These are phyloP conservation scores for Chelon auratus DNA, from an alignment of 2,797 vertebrate genomes.

Conservation along the genomic window DNA sequence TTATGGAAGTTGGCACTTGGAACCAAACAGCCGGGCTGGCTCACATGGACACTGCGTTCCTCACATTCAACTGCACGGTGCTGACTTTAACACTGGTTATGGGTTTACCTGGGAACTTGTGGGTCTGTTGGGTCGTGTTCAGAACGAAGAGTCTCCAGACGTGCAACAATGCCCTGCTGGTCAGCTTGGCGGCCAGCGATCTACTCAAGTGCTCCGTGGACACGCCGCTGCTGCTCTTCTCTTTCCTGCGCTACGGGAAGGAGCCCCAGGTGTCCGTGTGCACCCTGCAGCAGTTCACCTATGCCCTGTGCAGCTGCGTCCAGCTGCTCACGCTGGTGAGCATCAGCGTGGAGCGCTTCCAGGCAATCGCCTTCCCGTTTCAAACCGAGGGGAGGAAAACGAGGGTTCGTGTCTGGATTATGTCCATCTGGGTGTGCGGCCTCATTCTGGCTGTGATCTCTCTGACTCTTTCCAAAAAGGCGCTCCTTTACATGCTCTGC, in stretches of 20 bases:
- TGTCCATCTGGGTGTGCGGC: slow-evolving; percentile 67
- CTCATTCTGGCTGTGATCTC: slow-evolving; percentile 62
- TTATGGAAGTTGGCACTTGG: slow-evolving; percentile 29
- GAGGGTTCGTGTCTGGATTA: slow-evolving; percentile 67
- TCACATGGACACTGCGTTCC: slow-evolving; percentile 7
- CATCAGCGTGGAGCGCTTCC: slow-evolving; percentile 78
- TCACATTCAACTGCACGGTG: slow-evolving; percentile 66
- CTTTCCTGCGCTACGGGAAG: slow-evolving; percentile 36
- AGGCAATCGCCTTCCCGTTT: slow-evolving; percentile 74
- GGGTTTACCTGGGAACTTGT: slow-evolving; percentile 70
- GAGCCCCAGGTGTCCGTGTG: slow-evolving; percentile 42
- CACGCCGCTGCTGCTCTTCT: slow-evolving; percentile 70
- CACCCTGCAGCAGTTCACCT: slow-evolving; percentile 75
- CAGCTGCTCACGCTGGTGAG: slow-evolving; percentile 78
- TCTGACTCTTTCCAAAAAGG: slow-evolving; percentile 50
- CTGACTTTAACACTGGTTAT: slow-evolving; percentile 54
- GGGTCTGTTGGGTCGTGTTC: slow-evolving; percentile 75
- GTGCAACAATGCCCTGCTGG: slow-evolving; percentile 69
- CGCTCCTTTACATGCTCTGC: slow-evolving; percentile 66
- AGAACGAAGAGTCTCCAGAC: slow-evolving; percentile 71
- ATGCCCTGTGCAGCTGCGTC: slow-evolving; percentile 75
- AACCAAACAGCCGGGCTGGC: slow-evolving; percentile 40
- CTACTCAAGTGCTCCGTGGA: slow-evolving; percentile 75
- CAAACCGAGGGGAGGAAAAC: slow-evolving; percentile 55
- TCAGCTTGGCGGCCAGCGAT: slow-evolving; percentile 74